phyloP scores from a whole-genome alignment of 2,888 invertebrate genomes.

The Oscheius sp. region DNA sequence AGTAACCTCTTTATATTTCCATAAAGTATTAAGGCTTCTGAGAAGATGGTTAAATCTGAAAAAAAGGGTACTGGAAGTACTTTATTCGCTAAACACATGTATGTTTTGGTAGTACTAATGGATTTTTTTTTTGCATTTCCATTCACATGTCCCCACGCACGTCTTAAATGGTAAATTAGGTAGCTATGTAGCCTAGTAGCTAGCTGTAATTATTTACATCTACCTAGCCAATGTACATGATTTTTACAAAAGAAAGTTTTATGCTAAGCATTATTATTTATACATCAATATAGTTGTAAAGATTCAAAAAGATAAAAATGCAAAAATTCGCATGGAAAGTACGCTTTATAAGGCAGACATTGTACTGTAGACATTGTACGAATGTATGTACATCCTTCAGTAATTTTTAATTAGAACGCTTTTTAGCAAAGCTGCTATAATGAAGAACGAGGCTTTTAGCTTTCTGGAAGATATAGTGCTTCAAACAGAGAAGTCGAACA shows the following conservation, averaged over 20 bases:
- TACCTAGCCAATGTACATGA: too few species aligned
- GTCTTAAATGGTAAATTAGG: too few species aligned
- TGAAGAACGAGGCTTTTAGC: conserved; percentile 57
- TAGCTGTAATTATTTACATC: too few species aligned
- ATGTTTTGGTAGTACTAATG: conserved; percentile 14
- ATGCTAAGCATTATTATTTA: too few species aligned
- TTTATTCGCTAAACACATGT: conserved; percentile 65
- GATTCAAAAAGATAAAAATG: too few species aligned
- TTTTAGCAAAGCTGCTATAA: conserved; percentile 60
- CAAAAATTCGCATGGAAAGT: too few species aligned
- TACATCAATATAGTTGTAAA: too few species aligned
- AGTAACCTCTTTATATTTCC: conserved; percentile 7
- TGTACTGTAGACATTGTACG: background rate
- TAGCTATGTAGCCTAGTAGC: too few species aligned
- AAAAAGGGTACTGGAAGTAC: conserved; percentile 61
- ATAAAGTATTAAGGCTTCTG: conserved; percentile 32
- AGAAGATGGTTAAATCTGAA: conserved; percentile 37
- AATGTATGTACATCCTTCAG: background rate
- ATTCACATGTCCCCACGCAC: background rate
- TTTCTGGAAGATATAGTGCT: conserved; percentile 63
- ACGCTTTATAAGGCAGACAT: too few species aligned
- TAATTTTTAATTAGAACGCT: background rate
- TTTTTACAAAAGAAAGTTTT: too few species aligned
- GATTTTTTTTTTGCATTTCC: background rate
- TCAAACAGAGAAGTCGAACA: too few species aligned